Base-by-base conservation (phyloP, 2,888 invertebrate species). In the Kryphioiulus occultus region DNA sequence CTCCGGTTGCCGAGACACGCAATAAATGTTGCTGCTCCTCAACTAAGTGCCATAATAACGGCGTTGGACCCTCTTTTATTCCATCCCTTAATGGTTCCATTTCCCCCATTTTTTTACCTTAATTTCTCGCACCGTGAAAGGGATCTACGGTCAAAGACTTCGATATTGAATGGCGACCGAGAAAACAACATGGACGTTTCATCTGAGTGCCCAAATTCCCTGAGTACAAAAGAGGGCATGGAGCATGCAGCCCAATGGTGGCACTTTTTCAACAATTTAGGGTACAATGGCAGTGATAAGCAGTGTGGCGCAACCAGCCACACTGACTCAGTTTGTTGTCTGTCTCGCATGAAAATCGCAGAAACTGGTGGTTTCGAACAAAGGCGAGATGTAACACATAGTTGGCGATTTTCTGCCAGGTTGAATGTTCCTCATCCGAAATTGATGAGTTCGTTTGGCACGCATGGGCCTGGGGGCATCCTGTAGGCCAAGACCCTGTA, bases 111-210 rank as follows among this genome's bases (percentile, higher is more conserved):
- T 59, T 59, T 22, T 59, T 22, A 22, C 59, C 7, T 59, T 59
- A 59, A 59, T 59, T n/a, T 59, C 59, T 59, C 22, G 59, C 22
- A 22, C n/a, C 59, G n/a, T 59, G 59, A 59, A 59, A 59, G 22
- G 59, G 59, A 59, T 59, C 59, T 59, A 59, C 59, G 59, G 59
- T 59, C 59, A 59, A 59, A 59, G 59, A 59, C 59, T 59, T 22
- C 22, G 17, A 59, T 59, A 59, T 22, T 59, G 59, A 59, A 47
- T 47, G 47, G 15, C 47, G 47, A 47, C 47, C 47, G 47, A 47
- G 47, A 59, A 59, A 59, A 59, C 59, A 59, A 59, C 12, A 59
- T 59, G 59, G 59, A 59, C 10, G 47, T 47, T 47, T 47, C 47
- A 47, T 47, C 17, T 17, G 59, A 59, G 59, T 59, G 59, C 59